Conservation (phyloP, 1,140 invertebrate species). For the Pomphorhynchus laevis region DNA sequence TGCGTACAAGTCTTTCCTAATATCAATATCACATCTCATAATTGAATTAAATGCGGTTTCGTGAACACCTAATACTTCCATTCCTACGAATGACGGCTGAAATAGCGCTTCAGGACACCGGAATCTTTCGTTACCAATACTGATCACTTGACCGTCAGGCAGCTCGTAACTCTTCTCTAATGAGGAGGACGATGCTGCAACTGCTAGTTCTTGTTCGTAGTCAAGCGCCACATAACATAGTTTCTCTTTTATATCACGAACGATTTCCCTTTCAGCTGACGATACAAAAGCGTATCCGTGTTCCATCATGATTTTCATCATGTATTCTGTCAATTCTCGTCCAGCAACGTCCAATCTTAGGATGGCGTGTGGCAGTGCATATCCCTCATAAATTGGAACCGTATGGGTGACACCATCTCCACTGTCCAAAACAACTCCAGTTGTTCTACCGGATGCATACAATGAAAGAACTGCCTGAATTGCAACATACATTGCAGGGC, state of each 20-base stretch:
- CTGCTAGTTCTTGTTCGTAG: slow-evolving; percentile 73
- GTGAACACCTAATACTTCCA: slow-evolving; percentile 14
- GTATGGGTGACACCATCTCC: slow-evolving; percentile 76
- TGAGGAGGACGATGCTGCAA: slow-evolving; percentile 46
- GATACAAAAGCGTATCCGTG: slow-evolving; percentile 78
- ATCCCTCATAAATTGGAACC: slow-evolving; percentile 60
- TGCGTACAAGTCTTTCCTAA: slow-evolving; percentile 28
- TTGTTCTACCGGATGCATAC: slow-evolving; percentile 65
- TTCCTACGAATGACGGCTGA: slow-evolving; percentile 24
- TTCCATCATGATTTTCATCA: slow-evolving; percentile 82
- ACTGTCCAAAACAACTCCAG: slow-evolving; percentile 57
- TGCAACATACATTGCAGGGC: slow-evolving; percentile 15
- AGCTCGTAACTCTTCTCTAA: slow-evolving; percentile 57
- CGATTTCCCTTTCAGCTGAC: slow-evolving; percentile 17
- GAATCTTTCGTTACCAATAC: slow-evolving; percentile 68
- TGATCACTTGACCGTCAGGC: slow-evolving; percentile 66
- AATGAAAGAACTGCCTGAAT: slow-evolving; percentile 59
- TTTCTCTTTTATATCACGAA: slow-evolving; percentile 29
- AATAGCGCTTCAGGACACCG: slow-evolving; percentile 71
- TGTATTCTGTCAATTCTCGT: slow-evolving; percentile 65
- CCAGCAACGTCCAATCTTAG: slow-evolving; percentile 55
- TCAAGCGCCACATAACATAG: slow-evolving; percentile 53
- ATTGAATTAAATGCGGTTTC: slow-evolving; percentile 24
- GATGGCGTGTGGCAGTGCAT: slow-evolving; percentile 35
- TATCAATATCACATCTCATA: slow-evolving; percentile 75